phyloP scores from a whole-genome alignment of 2,888 invertebrate species.

The Temnothorax rugatulus region DNA sequence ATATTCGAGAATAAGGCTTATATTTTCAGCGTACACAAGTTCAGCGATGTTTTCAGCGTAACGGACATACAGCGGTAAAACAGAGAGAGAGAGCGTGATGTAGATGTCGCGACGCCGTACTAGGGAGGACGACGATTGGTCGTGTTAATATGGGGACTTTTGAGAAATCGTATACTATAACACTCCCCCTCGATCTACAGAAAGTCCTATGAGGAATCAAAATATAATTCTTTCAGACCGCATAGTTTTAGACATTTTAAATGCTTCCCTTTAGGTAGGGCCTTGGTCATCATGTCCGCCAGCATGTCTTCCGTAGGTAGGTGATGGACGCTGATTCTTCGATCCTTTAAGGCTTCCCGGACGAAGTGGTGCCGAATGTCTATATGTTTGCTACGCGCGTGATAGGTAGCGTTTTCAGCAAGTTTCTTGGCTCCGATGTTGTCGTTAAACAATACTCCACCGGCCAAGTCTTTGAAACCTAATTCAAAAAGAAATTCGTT shows the following conservation, averaged over 20 bases:
- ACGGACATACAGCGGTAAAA: too few species aligned
- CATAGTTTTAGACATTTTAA: not conserved
- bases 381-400: conserved; percentile 9
- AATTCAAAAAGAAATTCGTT: not conserved
- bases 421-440: not conserved
- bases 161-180: too few species aligned
- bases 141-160: too few species aligned
- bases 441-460: not conserved
- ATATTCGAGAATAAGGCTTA: too few species aligned
- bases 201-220: too few species aligned
- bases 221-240: too few species aligned
- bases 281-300: conserved; percentile 13
- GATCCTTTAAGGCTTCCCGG: not conserved
- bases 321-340: not conserved
- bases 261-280: not conserved
- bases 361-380: conserved; percentile 20
- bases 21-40: too few species aligned
- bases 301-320: conserved; percentile 1
- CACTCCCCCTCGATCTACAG: too few species aligned
- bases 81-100: too few species aligned
- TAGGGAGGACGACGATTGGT: too few species aligned
- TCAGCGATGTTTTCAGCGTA: too few species aligned
- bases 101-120: too few species aligned
- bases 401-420: not conserved
- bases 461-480: not conserved